A percentile compares a stretch with the other conserved stretches of the same genome.
Conservation (phyloP, 2,113 vertebrate species). For the Okapia johnstoni region DNA sequence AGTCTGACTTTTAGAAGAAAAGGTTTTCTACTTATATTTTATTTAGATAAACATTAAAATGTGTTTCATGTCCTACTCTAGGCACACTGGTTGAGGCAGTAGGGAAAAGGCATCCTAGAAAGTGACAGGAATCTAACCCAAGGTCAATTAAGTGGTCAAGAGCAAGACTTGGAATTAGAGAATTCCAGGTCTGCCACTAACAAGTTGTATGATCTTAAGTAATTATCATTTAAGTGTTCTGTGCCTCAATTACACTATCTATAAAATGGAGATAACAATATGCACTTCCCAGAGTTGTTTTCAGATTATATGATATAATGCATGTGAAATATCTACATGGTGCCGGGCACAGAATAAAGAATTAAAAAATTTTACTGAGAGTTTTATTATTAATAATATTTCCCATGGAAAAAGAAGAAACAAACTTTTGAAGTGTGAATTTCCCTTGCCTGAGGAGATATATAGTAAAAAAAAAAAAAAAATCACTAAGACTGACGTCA, state of each 20-base stretch:
- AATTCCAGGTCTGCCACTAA: not conserved
- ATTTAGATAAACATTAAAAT: slow-evolving; percentile 22
- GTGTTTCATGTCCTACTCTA: not conserved
- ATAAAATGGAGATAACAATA: not conserved
- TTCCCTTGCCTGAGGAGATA: not conserved
- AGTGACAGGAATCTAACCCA: not conserved
- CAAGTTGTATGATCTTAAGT: not conserved
- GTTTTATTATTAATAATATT: not conserved
- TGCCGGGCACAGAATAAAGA: not conserved
- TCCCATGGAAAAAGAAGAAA: slow-evolving; percentile 21
- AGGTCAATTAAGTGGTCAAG: not conserved
- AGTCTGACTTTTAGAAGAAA: not conserved
- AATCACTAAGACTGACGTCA: not conserved
- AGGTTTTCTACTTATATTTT: not conserved
- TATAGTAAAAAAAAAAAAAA: not conserved
- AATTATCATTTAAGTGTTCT: not conserved
- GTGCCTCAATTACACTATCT: not conserved
- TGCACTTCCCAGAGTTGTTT: not conserved
- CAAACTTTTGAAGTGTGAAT: not conserved
- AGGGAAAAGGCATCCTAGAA: not conserved
- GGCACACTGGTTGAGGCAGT: not conserved
- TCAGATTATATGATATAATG: not conserved
- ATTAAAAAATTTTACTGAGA: not conserved
- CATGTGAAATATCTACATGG: not conserved
- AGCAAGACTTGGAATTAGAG: not conserved